Conservation (phyloP, 2,797 vertebrate species). For the Ambastaia sidthimunki region DNA sequence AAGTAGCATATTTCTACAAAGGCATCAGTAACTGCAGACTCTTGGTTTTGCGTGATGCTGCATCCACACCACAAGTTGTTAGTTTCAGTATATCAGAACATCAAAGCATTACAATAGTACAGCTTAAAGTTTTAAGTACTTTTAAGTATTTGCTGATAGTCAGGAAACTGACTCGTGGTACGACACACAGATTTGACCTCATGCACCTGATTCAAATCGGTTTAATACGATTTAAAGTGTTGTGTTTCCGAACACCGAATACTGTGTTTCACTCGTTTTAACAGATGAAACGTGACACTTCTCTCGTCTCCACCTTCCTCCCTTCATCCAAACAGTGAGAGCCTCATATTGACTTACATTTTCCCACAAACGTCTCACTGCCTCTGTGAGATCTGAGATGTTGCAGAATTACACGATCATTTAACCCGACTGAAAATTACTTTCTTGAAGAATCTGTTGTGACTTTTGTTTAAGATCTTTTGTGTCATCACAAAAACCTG, state of each 20-base stretch:
- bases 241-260: conserved; percentile 27
- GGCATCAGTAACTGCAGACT: too few relatives aligned
- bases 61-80: too few relatives aligned
- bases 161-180: neutral
- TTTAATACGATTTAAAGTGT: conserved; percentile 17
- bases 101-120: too few relatives aligned
- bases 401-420: conserved; percentile 8
- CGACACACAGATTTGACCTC: neutral
- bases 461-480: conserved; percentile 20
- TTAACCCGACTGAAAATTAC: conserved; percentile 23
- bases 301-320: conserved; percentile 34
- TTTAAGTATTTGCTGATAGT: neutral
- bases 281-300: conserved; percentile 45
- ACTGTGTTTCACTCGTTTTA: conserved; percentile 17
- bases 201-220: conserved; percentile 15
- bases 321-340: conserved; percentile 38
- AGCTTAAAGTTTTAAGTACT: neutral
- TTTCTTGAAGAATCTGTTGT: conserved; percentile 14
- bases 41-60: too few relatives aligned
- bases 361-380: conserved; percentile 55
- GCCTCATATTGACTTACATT: conserved; percentile 53
- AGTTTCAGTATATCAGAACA: too few relatives aligned
- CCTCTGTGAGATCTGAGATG: conserved; percentile 23
- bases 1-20: too few relatives aligned
- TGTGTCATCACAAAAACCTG: neutral